Base-by-base conservation (phyloP, 1,140 invertebrate species). In the Leptoteleia sp. region DNA sequence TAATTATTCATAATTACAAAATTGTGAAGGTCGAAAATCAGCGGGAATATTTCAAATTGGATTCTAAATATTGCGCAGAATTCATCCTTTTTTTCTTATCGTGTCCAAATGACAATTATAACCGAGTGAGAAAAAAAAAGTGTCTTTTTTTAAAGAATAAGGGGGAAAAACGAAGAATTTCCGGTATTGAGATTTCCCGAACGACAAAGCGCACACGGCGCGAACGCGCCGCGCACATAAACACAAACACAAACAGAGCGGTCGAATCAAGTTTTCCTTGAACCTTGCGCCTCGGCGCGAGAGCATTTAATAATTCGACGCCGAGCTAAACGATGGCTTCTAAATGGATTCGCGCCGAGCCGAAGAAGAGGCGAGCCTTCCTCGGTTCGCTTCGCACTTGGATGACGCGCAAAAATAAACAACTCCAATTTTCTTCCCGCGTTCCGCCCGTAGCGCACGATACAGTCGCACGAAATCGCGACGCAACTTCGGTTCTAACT, bases 181-280 rank as follows among this genome's bases (percentile, higher is more conserved):
- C 45, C 25, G 42, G 35, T 47, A 38, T 29, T 15, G 19, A 52
- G 55, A 62, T 54, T 71, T 62, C 1, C 54, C 43, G 35, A 40
- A 22, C 25, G 37, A 64, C 22, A 42, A 42, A 25, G 6, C 22
- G 22, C 22, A 6, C 22, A 6, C 22, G 22, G 22, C 22, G 3
- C 22, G 22, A 25, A 25, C 6, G 6, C 6, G 22, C 22, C 22
- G 22, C 22, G 22, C 22, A 6, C 22, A 68, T 35, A 62, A 62
- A 47, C 50, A 42, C 73, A 62, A 62, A 47, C 50, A 42, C 73
- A 73, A 62, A 65, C 40, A 78, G 62, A 79, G 43, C 81, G 15
- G 9, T 59, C 55, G 72, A 83, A 83, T 82, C 81, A 79, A 73
- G 82, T 81, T 84, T 83, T 82, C 85, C 85, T 87, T 85, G 85